Evolutionary conservation across 1,140 invertebrate species (phyloP), one percentile per base, ranked within the genome.

Genomic region (Heliothis virescens): DNA sequence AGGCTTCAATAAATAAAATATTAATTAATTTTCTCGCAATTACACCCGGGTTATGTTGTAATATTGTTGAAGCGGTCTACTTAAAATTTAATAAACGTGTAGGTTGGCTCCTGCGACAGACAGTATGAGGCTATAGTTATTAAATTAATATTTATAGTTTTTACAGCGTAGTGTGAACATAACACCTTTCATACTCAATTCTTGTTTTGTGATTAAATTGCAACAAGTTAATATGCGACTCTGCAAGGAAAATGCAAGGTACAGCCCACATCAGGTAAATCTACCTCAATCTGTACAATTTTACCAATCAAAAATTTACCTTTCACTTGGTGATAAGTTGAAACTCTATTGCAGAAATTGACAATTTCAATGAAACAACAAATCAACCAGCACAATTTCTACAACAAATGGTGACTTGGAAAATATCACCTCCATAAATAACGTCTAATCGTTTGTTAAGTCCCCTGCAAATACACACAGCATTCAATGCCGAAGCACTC

Each of bases 361-460:
- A n/a, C 34, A 41, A 41, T 5, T 41, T 63, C 60, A 47, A 47
- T 47, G 4, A 5, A 21, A 34, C 29, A 34, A 7, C 34, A 41
- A 41, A 41, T 41, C 18, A 59, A 41, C 2, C 26, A 16, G 11
- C 10, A 7, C 34, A 47, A 63, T 47, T 41, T 2, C 34, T 34
- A 57, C 21, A 57, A 48, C 41, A 13, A 60, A 41, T 12, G 16
- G n/a, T 48, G 11, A 21, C 16, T 16, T 41, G 2, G 21, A 67
- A 67, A 67, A 67, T 67, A 67, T 21, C 41, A 11, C 41, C 3
- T 41, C 63, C 47, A 60, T 75, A 75, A 75, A 60, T 75, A 62
- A 75, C 57, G 41, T 26, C 18, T 75, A 75, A 75, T 62, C 41
- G 57, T 26, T 75, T 60, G 72, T 62, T 75, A 75, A 75, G 57